These are phyloP conservation scores for Heliothis subflexa DNA, from an alignment of 1,140 invertebrate genomes.

Conservation along the genomic window DNA sequence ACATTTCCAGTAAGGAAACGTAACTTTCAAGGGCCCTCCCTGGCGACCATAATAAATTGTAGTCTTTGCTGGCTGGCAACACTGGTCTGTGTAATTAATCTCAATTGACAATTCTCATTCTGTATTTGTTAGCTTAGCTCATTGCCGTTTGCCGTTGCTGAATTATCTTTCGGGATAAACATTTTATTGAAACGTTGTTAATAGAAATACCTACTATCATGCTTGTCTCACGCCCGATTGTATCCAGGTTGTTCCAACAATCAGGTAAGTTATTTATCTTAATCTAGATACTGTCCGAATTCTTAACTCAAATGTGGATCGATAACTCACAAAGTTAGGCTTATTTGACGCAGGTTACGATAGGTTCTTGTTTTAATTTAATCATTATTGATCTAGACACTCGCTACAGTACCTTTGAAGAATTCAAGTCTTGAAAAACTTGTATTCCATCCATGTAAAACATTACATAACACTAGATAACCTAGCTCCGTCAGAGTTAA, in stretches of 20 bases:
- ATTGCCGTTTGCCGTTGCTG: too few relatives aligned
- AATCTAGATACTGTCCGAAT: neutral
- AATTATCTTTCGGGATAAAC: too few relatives aligned
- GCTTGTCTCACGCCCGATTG: conserved; percentile 63
- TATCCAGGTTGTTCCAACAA: conserved; percentile 68
- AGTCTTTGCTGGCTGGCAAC: too few relatives aligned
- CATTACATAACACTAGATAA: conserved; percentile 31
- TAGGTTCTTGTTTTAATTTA: neutral
- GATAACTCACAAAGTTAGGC: neutral
- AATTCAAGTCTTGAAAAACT: too few relatives aligned
- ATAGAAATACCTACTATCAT: conserved; percentile 52
- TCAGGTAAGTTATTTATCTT: conserved; percentile 50
- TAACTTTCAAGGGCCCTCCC: too few relatives aligned
- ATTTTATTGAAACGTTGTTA: too few relatives aligned
- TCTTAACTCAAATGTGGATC: neutral
- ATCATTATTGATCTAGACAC: neutral
- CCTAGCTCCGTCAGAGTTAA: neutral
- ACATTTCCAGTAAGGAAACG: too few relatives aligned
- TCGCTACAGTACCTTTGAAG: too few relatives aligned
- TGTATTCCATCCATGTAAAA: neutral
- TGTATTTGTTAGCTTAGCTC: too few relatives aligned
- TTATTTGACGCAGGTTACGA: neutral
- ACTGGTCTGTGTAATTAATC: too few relatives aligned
- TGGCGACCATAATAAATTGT: too few relatives aligned
- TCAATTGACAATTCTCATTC: too few relatives aligned